A percentile compares a stretch with the other conserved stretches of the same genome.
Conservation (phyloP, 2,888 invertebrate species). For the Drosophila kuntzei region DNA sequence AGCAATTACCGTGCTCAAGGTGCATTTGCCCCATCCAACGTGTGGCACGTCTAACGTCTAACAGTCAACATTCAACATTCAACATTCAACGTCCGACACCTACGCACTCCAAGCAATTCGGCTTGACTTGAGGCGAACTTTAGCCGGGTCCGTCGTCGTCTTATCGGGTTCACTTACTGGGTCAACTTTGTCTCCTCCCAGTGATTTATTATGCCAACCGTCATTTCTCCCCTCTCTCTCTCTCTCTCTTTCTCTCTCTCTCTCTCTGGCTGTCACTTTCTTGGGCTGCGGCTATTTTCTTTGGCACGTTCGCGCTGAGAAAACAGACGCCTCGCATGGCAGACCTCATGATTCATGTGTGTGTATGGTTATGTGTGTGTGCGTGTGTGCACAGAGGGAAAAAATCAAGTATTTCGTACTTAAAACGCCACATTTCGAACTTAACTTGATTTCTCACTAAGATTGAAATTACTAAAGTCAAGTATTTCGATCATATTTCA, state of each 20-base stretch:
- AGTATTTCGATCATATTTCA: too few species aligned
- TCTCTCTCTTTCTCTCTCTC: background rate
- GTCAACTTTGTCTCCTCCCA: slow-evolving; percentile 56
- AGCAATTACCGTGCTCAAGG: slow-evolving; percentile 68
- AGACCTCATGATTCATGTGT: slow-evolving; percentile 18
- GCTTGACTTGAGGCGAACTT: slow-evolving; percentile 62
- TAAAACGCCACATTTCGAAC: too few species aligned
- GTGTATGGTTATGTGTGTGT: slow-evolving; percentile 6
- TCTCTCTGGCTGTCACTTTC: background rate
- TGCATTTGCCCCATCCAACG: slow-evolving; percentile 33
- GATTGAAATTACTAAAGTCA: too few species aligned
- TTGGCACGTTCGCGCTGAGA: slow-evolving; percentile 59
- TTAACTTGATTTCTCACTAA: too few species aligned
- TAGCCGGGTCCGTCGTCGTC: slow-evolving; percentile 30
- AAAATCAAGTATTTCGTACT: too few species aligned
- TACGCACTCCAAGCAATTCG: slow-evolving; percentile 48
- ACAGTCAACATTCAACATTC: background rate
- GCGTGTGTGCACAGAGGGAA: too few species aligned
- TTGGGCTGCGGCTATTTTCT: slow-evolving; percentile 50
- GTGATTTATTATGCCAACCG: slow-evolving; percentile 58
- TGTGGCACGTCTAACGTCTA: background rate
- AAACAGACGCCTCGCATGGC: slow-evolving; percentile 55
- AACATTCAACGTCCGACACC: slow-evolving; percentile 28
- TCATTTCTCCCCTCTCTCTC: background rate
- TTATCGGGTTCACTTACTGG: slow-evolving; percentile 67